Conservation (phyloP, 2,888 invertebrate genomes). For the Leptodirus hochenwartii region DNA sequence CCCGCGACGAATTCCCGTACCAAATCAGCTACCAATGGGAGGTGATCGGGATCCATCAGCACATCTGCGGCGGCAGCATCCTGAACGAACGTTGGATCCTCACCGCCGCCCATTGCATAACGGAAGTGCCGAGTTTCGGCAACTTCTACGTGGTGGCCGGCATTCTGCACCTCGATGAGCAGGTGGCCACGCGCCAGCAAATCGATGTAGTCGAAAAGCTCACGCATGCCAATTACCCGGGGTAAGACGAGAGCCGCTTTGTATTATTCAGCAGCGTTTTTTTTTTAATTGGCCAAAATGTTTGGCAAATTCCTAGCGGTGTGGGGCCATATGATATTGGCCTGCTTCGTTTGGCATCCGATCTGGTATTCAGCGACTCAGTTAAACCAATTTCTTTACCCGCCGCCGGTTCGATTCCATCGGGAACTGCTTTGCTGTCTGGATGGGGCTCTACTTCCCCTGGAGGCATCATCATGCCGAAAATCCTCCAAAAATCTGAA, state of each 20-base stretch:
- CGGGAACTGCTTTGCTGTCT: slow-evolving; percentile 22
- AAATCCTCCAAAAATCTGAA: slow-evolving; percentile 28
- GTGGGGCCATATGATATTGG: slow-evolving; percentile 31
- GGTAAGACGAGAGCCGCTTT: slow-evolving; percentile 10
- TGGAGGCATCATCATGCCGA: slow-evolving; percentile 21
- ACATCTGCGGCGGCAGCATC: slow-evolving; percentile 28
- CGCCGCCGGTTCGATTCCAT: slow-evolving; percentile 13
- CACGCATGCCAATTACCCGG: slow-evolving; percentile 15
- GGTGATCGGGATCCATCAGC: slow-evolving; percentile 18
- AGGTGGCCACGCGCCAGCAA: slow-evolving; percentile 12
- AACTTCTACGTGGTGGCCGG: slow-evolving; percentile 14
- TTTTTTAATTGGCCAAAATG: slow-evolving; percentile 20
- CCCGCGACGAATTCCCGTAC: slow-evolving; percentile 20
- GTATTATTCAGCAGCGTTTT: slow-evolving; percentile 26
- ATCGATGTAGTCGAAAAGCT: slow-evolving; percentile 13
- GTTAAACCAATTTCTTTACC: slow-evolving; percentile 26
- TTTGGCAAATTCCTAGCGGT: slow-evolving; percentile 9
- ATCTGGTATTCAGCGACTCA: slow-evolving; percentile 18
- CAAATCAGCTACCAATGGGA: slow-evolving; percentile 22
- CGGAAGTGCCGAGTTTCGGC: slow-evolving; percentile 12
- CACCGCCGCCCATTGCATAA: slow-evolving; percentile 27
- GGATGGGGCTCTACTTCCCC: slow-evolving; percentile 29
- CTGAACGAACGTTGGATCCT: slow-evolving; percentile 19
- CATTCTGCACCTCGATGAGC: slow-evolving; percentile 14
- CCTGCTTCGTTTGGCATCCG: slow-evolving; percentile 24